A percentile compares a stretch with the other conserved stretches of the same genome.
These are phyloP conservation scores for Fringilla coelebs DNA, from an alignment of 2,797 vertebrate genomes.

Conservation along the genomic window DNA sequence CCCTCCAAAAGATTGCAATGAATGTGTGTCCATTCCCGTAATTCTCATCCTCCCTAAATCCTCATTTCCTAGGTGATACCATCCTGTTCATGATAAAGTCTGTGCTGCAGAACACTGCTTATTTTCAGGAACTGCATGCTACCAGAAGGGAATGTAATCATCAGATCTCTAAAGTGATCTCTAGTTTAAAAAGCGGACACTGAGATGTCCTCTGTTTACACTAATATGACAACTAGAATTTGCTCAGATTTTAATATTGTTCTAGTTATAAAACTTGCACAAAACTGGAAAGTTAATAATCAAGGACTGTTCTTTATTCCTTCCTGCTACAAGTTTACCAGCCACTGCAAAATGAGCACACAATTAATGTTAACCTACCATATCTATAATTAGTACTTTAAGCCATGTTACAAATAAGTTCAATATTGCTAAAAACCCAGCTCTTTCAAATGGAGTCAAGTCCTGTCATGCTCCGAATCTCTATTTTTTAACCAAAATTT, in stretches of 20 bases:
- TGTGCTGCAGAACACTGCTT: background rate
- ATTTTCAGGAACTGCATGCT: background rate
- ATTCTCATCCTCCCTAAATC: background rate
- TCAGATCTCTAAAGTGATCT: background rate
- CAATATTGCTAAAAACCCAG: background rate
- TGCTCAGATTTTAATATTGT: background rate
- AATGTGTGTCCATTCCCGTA: background rate
- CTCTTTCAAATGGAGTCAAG: background rate
- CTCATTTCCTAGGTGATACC: background rate
- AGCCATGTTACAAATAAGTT: background rate
- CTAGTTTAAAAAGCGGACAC: background rate
- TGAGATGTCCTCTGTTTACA: background rate
- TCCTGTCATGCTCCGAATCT: background rate
- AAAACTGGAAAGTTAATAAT: background rate
- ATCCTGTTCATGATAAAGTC: background rate
- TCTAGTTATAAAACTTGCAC: background rate
- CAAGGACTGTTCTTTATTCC: background rate
- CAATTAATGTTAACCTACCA: background rate
- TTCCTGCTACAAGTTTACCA: background rate
- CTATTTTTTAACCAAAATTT: background rate
- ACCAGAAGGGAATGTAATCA: background rate
- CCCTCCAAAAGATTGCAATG: rapidly evolving
- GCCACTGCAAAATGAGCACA: background rate
- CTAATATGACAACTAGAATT: background rate
- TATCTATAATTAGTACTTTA: background rate